These are phyloP conservation scores for Agraylea sexmaculata DNA, from an alignment of 1,140 invertebrate genomes.

Conservation along the genomic window DNA sequence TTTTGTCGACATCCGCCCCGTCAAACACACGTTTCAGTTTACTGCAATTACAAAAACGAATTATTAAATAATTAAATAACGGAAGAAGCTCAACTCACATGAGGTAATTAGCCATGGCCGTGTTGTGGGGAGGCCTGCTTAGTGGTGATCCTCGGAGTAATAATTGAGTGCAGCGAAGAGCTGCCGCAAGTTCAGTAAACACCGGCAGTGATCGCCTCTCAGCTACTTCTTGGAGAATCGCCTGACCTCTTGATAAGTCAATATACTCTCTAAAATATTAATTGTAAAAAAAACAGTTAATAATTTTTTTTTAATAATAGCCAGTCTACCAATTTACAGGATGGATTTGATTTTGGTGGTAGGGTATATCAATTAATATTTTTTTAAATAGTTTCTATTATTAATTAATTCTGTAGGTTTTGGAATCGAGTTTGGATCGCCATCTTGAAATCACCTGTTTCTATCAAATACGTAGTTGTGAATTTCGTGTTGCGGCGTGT, in stretches of 20 bases:
- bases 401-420: too few species aligned
- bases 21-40: conserved; percentile 33
- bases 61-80: not conserved
- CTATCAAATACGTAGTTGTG: too few species aligned
- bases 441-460: too few species aligned
- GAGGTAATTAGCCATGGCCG: conserved; percentile 17
- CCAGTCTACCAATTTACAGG: too few species aligned
- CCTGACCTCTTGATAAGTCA: conserved; percentile 48
- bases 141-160: conserved; percentile 34
- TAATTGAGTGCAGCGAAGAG: conserved; percentile 47
- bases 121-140: conserved; percentile 27
- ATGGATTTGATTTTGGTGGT: too few species aligned
- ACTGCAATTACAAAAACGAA: conserved; percentile 7
- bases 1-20: conserved; percentile 27
- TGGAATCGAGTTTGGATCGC: too few species aligned
- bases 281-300: not conserved
- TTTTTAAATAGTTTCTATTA: too few species aligned
- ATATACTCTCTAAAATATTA: conserved; percentile 52
- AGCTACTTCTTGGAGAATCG: conserved; percentile 49
- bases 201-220: conserved; percentile 50
- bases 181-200: conserved; percentile 47
- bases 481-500: too few species aligned
- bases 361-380: too few species aligned
- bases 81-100: conserved; percentile 12
- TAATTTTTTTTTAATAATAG: too few species aligned